phyloP scores from a whole-genome alignment of 2,888 invertebrate genomes.

The Chaetogeoica ovagalla region DNA sequence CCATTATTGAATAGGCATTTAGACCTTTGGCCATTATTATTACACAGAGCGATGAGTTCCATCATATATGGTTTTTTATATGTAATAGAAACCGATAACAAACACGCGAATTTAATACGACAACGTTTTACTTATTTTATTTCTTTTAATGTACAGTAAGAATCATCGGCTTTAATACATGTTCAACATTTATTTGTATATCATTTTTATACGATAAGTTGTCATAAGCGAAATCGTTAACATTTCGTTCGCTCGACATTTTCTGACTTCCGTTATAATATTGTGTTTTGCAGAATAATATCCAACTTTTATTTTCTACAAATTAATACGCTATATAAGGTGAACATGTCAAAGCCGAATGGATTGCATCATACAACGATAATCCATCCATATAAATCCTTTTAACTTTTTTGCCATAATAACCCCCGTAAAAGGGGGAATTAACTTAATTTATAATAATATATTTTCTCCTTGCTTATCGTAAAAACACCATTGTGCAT shows the following conservation, averaged over 20 bases:
- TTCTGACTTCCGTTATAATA: neutral
- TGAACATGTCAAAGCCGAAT: slow-evolving; percentile 20
- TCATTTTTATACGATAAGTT: no score
- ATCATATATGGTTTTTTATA: no score
- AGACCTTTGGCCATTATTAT: no score
- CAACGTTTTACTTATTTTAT: no score
- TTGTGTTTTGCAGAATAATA: neutral
- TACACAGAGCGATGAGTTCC: no score
- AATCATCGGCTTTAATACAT: no score
- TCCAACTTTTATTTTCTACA: neutral
- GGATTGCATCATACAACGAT: slow-evolving; percentile 2
- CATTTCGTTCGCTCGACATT: neutral
- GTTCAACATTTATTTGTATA: no score
- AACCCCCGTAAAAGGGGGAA: neutral
- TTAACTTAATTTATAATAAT: neutral
- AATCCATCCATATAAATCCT: neutral
- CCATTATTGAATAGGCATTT: no score
- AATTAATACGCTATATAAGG: neutral
- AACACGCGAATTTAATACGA: no score
- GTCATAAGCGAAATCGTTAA: neutral
- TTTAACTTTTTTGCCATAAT: neutral
- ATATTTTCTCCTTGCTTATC: neutral
- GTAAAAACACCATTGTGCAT: neutral
- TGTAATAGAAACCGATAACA: no score
- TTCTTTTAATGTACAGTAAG: no score